A percentile compares a stretch with the other conserved stretches of the same genome.
Conservation (phyloP, 1,140 invertebrate genomes). For the Phthorimaea operculella region DNA sequence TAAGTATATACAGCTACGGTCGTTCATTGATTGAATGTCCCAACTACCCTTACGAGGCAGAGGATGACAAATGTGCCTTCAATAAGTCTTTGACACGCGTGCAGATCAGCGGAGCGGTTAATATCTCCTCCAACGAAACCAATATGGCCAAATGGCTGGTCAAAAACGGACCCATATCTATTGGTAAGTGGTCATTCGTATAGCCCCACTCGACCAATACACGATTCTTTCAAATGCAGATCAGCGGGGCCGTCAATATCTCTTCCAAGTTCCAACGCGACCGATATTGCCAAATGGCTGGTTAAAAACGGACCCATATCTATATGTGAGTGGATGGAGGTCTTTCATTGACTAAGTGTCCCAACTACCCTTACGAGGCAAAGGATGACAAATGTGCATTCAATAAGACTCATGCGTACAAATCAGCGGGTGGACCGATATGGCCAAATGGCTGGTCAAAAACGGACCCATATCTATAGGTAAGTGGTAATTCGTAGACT, state of each 20-base stretch:
- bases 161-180: constrained; percentile 94
- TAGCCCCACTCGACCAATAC: too few species aligned
- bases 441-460: constrained; percentile 90
- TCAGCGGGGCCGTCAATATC: too few species aligned
- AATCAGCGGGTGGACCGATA: constrained; percentile 84
- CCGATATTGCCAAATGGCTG: constrained; percentile 93
- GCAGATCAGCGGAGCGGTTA: constrained; percentile 84
- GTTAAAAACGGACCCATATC: constrained; percentile 94
- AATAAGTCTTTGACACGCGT: constrained; percentile 76
- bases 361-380: constrained; percentile 94
- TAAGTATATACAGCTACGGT: too few species aligned
- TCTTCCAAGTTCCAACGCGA: too few species aligned
- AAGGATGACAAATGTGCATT: constrained; percentile 85
- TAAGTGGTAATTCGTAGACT: too few species aligned
- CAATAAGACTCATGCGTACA: constrained; percentile 77
- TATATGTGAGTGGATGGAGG: constrained; percentile 84
- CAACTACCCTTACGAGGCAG: constrained; percentile 93
- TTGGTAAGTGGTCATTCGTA: constrained; percentile 79
- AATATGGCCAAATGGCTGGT: constrained; percentile 94
- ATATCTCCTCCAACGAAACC: constrained; percentile 90
- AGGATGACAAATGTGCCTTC: constrained; percentile 84
- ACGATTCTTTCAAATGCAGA: too few species aligned
- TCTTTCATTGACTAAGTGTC: too few species aligned
- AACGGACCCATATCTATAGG: constrained; percentile 98
- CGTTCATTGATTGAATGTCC: too few species aligned